phyloP scores from a whole-genome alignment of 2,113 vertebrate genomes.

The Vicugna pacos region DNA sequence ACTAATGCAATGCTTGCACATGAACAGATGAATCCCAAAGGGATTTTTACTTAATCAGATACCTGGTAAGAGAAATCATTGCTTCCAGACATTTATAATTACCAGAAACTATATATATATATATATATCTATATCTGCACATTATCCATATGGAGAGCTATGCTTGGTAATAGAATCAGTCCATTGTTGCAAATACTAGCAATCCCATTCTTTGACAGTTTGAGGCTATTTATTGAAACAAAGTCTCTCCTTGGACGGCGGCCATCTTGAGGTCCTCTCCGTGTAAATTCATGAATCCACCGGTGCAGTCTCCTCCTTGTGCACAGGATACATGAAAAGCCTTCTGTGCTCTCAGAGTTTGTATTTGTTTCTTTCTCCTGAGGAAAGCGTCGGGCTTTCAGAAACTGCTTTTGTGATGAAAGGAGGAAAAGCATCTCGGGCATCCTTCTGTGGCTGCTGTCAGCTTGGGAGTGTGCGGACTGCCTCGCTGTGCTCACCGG shows the following conservation, averaged over 20 bases:
- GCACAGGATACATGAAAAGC: neutral
- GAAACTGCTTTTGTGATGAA: neutral
- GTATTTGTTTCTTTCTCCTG: neutral
- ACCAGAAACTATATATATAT: neutral
- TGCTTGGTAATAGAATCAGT: slow-evolving; percentile 14
- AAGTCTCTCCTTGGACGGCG: neutral
- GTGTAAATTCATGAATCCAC: neutral
- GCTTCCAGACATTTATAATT: slow-evolving; percentile 75
- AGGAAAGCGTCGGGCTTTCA: neutral
- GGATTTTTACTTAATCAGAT: slow-evolving; percentile 83
- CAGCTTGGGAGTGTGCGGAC: neutral
- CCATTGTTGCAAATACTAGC: neutral
- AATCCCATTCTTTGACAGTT: neutral
- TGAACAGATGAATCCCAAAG: slow-evolving; percentile 81
- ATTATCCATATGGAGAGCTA: slow-evolving; percentile 28
- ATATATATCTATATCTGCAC: neutral
- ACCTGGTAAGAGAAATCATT: slow-evolving; percentile 76
- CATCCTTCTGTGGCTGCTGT: neutral
- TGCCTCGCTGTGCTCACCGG: neutral
- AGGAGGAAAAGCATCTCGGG: neutral
- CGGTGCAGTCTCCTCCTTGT: neutral
- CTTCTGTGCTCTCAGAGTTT: neutral
- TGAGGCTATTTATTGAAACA: neutral
- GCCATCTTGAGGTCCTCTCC: neutral
- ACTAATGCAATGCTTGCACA: slow-evolving; percentile 79